Percentiles rank a stretch among this genome's conserved stretches.
Evolutionary conservation across 2,797 vertebrate genomes (phyloP).

Genomic region (Alcedo atthis): DNA sequence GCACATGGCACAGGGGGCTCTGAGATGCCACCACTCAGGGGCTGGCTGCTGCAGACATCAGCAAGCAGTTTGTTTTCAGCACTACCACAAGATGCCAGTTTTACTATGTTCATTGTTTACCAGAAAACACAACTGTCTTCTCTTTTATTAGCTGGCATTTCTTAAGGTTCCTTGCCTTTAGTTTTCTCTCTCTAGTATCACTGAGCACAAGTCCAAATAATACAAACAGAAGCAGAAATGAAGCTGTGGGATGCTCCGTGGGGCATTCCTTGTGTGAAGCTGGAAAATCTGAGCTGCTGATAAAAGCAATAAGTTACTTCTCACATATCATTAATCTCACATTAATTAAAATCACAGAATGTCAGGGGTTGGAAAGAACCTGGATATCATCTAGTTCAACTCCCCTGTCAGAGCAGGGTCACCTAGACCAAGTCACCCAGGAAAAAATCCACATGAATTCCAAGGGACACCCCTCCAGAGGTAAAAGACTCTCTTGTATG

Average conservation of each 20-base stretch:
- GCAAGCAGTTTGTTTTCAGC: constrained; percentile 40
- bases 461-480: not conserved
- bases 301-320: not conserved
- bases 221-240: not conserved
- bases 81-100: constrained; percentile 22
- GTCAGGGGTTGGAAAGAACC: no score
- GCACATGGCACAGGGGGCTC: not conserved
- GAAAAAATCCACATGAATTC: not conserved
- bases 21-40: not conserved
- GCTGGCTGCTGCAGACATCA: constrained; percentile 11
- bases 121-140: constrained; percentile 37
- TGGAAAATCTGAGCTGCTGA: not conserved
- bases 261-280: not conserved
- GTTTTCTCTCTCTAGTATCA: not conserved
- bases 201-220: constrained; percentile 3
- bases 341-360: no score
- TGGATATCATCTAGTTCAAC: no score
- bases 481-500: not conserved
- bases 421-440: no score
- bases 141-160: constrained; percentile 39
- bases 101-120: constrained; percentile 3
- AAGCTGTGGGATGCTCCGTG: not conserved
- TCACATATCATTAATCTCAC: not conserved
- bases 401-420: no score
- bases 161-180: constrained; percentile 9